Evolutionary conservation across 2,797 vertebrate species (phyloP).

Genomic region (Monodelphis domestica): DNA sequence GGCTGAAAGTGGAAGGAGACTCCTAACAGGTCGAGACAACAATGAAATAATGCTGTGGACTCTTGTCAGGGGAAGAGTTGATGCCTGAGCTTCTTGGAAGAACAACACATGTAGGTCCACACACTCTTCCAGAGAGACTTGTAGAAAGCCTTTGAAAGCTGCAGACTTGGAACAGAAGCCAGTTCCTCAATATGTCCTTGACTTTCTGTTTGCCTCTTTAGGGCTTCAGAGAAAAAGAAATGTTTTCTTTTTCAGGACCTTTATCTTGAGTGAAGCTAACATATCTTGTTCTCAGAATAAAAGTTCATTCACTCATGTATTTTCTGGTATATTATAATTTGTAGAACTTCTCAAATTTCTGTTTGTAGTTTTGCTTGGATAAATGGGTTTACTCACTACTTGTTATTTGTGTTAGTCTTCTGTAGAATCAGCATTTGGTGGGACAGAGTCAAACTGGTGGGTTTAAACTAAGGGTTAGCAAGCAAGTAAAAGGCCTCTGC

Average conservation of each 20-base stretch:
- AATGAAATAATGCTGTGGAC: not conserved
- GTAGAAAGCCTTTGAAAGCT: not conserved
- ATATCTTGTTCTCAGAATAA: not conserved
- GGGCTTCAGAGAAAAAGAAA: not conserved
- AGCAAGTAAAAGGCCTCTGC: not conserved
- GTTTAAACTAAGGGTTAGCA: not conserved
- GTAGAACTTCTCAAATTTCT: not conserved
- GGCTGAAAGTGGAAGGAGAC: not conserved
- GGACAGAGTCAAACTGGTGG: not conserved
- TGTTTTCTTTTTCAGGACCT: not conserved
- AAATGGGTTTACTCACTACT: not conserved
- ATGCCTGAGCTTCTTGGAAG: not conserved
- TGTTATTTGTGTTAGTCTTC: not conserved
- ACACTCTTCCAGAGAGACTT: not conserved
- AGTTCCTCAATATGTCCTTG: not conserved
- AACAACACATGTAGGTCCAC: not conserved
- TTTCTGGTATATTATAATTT: not conserved
- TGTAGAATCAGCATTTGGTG: not conserved
- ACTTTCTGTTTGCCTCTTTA: not conserved
- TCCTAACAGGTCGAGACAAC: not conserved
- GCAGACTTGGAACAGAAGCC: not conserved
- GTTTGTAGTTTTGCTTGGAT: not conserved
- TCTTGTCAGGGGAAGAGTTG: not conserved
- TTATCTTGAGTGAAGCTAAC: not conserved
- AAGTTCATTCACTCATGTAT: not conserved